Base-by-base conservation (phyloP, 2,113 vertebrate genomes). In the Andinoacara biseriatus region DNA sequence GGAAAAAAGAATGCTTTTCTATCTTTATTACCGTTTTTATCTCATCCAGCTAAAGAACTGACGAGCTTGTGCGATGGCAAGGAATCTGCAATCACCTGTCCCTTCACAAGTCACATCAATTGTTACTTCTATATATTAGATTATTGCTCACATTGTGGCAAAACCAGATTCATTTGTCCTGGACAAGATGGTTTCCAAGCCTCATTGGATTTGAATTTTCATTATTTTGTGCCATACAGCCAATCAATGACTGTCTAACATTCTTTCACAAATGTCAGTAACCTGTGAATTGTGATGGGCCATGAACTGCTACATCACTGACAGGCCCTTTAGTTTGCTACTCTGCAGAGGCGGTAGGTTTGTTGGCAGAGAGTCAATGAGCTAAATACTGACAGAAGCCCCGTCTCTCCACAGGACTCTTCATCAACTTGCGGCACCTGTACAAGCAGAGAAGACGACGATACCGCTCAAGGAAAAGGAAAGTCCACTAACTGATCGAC, bases 371-470 rank as follows among this genome's bases (percentile, higher is more conserved):
- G 75, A 22, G 2, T 35, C 46, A n/a, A 10, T 77, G 18, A 60
- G 38, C n/a, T 61, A 10, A 4, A 56, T 4, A 3, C 43, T 87
- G 35, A 91, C 76, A 0, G 9, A 62, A 1, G 29, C 52, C 74
- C 9, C 2, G 0, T 69, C 33, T 86, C 58, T 18, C 76, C 24
- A 0, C 92, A 99, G 97, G 96, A 60, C 72, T 96, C 40, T 97
- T 96, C 92, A 87, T 97, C 89, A 98, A 98, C 91, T 97, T 96
- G 91, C 96, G 96, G 58, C 95, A 98, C 83, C 95, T 99, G 89
- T 97, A 96, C 94, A 98, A 97, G 91, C 98, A 98, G 93, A 94
- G 98, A 91, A 96, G 94, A 88, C 94, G 95, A 33, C 95, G 94
- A 18, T 97, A 94, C 24, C 95, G 96, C 90, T 94, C 94, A 29